Evolutionary conservation across 2,113 vertebrate species (phyloP), one percentile per base, ranked within the genome.

Genomic region (Anolis sagrei): DNA sequence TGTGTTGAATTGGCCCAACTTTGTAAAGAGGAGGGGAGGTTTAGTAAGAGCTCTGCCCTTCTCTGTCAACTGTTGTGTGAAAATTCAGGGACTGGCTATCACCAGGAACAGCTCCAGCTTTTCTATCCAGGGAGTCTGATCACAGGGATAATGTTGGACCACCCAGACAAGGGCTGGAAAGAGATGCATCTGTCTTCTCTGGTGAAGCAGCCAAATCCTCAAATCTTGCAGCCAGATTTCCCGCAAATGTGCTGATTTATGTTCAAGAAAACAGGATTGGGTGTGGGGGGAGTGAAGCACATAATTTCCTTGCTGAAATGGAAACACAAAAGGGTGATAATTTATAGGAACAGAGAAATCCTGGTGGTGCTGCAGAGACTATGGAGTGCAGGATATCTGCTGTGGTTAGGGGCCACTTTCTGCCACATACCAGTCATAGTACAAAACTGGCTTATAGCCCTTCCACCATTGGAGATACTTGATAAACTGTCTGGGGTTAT

Each of bases 1-100:
- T 96, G 96, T 96, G 92, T 95, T 90, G 91, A 95, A 96, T 94
- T 96, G 96, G 96, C 94, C 96, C 94, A 85, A 89, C 95, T 93
- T 92, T 76, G 85, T 34, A 86, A 87, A 90, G 90, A 91, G 90
- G 87, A 90, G 66, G 79, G 49, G 64, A 87, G 82, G 58, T 81
- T 34, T 93, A 21, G 66, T 89, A 80, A 80, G 87, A 93, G 89
- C 86, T 11, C 79, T 84, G 75, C 87, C 83, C 85, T 64, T 86
- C 73, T 93, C 79, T 44, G n/a, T 85, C 75, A 81, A 89, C 76
- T 66, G 88, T 87, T 89, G 86, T 79, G 83, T 92, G 94, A 93
- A 88, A 89, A 94, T 95, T 95, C 92, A 91, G 91, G 90, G 91
- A 90, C 64, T 81, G 62, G 85, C 91, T 95, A 95, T 96, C 94